Evolutionary conservation across 2,113 vertebrate genomes (phyloP).

Genomic region (Cryptomyrus ogoouensis): DNA sequence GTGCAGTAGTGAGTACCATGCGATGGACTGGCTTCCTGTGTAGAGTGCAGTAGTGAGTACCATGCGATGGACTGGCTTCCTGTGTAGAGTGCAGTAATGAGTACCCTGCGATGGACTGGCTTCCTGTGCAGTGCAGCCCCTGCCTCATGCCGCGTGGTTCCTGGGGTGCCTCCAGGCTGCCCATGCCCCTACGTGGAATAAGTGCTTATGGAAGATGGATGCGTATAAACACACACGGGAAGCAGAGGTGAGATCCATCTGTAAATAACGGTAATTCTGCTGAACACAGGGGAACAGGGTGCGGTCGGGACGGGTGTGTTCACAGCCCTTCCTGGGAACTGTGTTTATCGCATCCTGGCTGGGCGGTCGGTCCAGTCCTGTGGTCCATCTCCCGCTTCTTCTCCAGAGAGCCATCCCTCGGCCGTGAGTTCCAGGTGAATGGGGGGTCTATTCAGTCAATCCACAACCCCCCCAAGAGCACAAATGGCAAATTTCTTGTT

Average conservation of each 20-base stretch:
- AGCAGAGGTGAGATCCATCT: neutral
- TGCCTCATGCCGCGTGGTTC: too few species aligned
- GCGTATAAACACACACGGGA: neutral
- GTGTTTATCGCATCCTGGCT: neutral
- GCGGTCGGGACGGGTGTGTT: neutral
- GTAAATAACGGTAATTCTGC: neutral
- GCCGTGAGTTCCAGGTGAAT: neutral
- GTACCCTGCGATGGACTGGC: too few species aligned
- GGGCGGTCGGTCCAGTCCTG: neutral
- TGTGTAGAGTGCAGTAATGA: too few species aligned
- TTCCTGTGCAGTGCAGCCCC: too few species aligned
- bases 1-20: too few species aligned
- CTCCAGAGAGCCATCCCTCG: neutral
- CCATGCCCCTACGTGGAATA: too few species aligned
- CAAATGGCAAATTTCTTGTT: neutral
- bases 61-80: too few species aligned
- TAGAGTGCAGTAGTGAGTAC: too few species aligned
- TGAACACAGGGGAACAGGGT: neutral
- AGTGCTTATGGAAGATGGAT: neutral
- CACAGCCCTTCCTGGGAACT: neutral
- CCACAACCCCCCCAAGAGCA: neutral
- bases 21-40: too few species aligned
- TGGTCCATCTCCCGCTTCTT: neutral
- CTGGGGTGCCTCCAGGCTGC: too few species aligned
- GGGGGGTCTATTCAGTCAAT: neutral